phyloP scores from a whole-genome alignment of 2,113 vertebrate species.

The Paramisgurnus dabryanus region DNA sequence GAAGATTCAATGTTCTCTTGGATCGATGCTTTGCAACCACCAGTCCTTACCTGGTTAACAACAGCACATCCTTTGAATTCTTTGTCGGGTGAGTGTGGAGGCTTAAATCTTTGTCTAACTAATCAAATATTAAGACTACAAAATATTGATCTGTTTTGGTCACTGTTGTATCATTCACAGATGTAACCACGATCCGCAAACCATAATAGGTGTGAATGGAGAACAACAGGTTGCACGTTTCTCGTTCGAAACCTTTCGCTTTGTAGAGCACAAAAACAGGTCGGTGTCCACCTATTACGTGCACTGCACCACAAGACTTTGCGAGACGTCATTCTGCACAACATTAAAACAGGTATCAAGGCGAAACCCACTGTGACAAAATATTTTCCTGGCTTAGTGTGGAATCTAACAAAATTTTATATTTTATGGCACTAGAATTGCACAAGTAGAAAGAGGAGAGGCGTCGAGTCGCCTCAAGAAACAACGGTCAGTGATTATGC shows the following conservation, averaged over 20 bases:
- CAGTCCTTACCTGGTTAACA: slow-evolving; percentile 43
- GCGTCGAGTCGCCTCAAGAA: background rate
- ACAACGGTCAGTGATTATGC: slow-evolving; percentile 64
- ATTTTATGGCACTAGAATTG: slow-evolving; percentile 62
- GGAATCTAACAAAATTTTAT: background rate
- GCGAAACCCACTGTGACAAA: background rate
- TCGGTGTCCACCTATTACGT: slow-evolving; percentile 67
- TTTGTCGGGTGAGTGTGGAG: slow-evolving; percentile 73
- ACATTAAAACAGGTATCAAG: slow-evolving; percentile 58
- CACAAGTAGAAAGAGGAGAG: slow-evolving; percentile 55
- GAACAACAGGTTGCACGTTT: slow-evolving; percentile 64
- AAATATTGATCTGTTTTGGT: too few relatives aligned
- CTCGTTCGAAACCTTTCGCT: slow-evolving; percentile 74
- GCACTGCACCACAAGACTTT: slow-evolving; percentile 71
- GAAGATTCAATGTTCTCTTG: slow-evolving; percentile 75
- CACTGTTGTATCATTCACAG: slow-evolving; percentile 49
- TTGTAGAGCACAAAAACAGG: slow-evolving; percentile 55
- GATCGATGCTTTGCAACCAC: slow-evolving; percentile 74
- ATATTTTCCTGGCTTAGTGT: background rate
- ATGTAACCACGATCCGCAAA: slow-evolving; percentile 68
- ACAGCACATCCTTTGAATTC: slow-evolving; percentile 65
- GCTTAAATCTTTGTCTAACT: background rate
- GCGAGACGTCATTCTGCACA: slow-evolving; percentile 59
- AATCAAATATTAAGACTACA: background rate
- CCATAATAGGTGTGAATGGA: slow-evolving; percentile 64